phyloP scores from a whole-genome alignment of 2,113 vertebrate genomes.

The Thalassarche chlororhynchos region DNA sequence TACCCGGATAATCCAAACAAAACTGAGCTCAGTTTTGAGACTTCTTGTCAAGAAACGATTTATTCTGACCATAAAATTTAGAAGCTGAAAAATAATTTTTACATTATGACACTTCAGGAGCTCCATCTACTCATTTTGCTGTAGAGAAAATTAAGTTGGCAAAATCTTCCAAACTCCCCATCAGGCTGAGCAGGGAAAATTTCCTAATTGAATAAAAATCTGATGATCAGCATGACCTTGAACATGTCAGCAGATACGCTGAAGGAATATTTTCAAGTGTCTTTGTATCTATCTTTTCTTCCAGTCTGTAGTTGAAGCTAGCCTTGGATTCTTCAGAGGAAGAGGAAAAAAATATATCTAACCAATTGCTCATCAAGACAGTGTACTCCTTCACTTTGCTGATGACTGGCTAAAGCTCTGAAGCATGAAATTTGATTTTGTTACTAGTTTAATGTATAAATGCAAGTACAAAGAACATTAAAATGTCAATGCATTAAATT shows the following conservation, averaged over 20 bases:
- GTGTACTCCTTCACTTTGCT: constrained; percentile 6
- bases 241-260: neutral
- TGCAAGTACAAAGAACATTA: neutral
- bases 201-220: neutral
- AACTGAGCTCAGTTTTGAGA: neutral
- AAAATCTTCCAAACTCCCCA: neutral
- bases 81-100: neutral
- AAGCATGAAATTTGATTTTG: constrained; percentile 53
- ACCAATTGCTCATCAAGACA: neutral
- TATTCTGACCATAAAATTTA: neutral
- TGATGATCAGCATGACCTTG: neutral
- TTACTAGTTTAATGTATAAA: constrained; percentile 5
- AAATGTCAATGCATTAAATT: neutral
- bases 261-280: neutral
- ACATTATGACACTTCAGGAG: neutral
- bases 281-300: neutral
- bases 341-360: neutral
- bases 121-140: neutral
- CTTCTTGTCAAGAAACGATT: neutral
- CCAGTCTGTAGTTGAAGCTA: neutral
- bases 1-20: neutral
- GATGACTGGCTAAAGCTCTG: constrained; percentile 14
- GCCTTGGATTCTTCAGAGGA: neutral
- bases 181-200: neutral
- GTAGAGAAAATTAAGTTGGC: neutral